Conservation (phyloP, 2,797 vertebrate species). For the Vespertilio murinus region DNA sequence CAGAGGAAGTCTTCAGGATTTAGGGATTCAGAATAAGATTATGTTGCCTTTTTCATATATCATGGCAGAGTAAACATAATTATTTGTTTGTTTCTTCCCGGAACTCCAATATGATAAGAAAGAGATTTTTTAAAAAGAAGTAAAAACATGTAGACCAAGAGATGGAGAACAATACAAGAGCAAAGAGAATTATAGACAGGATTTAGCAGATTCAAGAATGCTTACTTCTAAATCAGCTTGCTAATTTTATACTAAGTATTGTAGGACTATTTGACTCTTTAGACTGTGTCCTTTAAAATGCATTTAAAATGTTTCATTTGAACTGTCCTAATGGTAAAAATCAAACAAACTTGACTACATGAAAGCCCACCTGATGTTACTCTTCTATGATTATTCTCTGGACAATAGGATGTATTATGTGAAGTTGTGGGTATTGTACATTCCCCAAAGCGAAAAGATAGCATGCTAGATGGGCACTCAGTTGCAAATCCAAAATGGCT, state of each 20-base stretch:
- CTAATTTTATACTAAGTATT: not conserved
- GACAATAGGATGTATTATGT: not conserved
- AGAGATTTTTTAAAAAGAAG: not conserved
- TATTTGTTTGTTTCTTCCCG: not conserved
- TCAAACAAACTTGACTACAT: not conserved
- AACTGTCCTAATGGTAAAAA: not conserved
- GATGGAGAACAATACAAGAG: not conserved
- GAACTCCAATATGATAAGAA: conserved; percentile 9
- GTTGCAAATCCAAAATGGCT: not conserved
- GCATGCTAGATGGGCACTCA: not conserved
- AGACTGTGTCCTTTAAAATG: not conserved
- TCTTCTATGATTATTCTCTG: not conserved
- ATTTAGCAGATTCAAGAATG: not conserved
- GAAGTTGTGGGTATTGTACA: not conserved
- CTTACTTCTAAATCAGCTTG: not conserved
- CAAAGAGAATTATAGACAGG: not conserved
- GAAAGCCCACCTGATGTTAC: not conserved
- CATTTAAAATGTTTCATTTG: not conserved
- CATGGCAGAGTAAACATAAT: not conserved
- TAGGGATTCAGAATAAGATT: not conserved
- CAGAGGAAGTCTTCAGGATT: not conserved
- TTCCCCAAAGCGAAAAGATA: not conserved
- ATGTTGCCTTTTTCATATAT: conserved; percentile 22
- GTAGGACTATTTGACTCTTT: not conserved
- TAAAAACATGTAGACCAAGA: not conserved